Evolutionary conservation across 2,888 invertebrate genomes (phyloP), one percentile per base, ranked within the genome.

Genomic region (Unio pictorum): DNA sequence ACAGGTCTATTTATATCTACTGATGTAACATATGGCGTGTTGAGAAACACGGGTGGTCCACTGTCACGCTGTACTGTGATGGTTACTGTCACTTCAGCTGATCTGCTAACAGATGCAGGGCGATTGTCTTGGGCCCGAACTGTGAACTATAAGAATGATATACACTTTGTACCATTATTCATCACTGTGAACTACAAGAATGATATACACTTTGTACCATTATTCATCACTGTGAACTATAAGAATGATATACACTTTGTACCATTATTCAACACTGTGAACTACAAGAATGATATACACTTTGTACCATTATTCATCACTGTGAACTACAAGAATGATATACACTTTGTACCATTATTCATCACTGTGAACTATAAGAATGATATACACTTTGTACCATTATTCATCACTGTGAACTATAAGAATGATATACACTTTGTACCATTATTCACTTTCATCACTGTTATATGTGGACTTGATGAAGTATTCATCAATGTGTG

Each of bases 41-140:
- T 77, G 45, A 73, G 69, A 69, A 87, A 85, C 56, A 69, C 73
- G 5, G 87, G 86, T n/a, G 82, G 81, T 30, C 76, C 83, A 30
- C 71, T 72, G 74, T 82, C 82, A n/a, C 81, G 59, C 28, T 73
- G 74, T 4, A 88, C 79, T 23, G 45, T 80, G 62, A 88, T 84
- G 20, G 67, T 73, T 18, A 87, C 86, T 4, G 74, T 71, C 18
- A 81, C 80, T 4, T 78, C 72, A 3, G 71, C 72, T 2, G 69
- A 73, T 57, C 75, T 76, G 64, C 72, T 78, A 4, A 87, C 84
- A 23, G 72, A 68, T 23, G 72, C 59, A 23, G 80, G 80, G 17
- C 82, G 71, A 70, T 81, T 77, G 73, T 88, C 88, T 34, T 72
- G 68, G 1, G 81, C 84, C 60, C 71, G 55, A 15, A 83, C 82